Conservation (phyloP, 2,113 vertebrate genomes). For the Zapornia atra region DNA sequence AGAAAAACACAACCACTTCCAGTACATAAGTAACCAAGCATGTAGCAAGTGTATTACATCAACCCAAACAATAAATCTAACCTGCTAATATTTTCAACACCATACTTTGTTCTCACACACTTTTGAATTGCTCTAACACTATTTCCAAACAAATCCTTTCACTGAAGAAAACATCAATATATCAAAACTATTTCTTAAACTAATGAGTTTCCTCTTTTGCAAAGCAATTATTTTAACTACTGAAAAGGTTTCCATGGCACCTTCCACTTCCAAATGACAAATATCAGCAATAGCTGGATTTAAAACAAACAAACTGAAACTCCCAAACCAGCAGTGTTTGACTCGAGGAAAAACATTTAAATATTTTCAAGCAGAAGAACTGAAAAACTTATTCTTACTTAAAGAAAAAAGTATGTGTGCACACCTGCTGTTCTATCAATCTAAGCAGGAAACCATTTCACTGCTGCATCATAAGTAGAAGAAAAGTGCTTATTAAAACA, state of each 20-base stretch:
- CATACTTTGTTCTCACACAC: background rate
- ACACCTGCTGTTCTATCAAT: constrained; percentile 83
- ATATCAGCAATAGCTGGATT: background rate
- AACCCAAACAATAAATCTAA: constrained; percentile 41
- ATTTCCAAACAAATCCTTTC: constrained; percentile 55
- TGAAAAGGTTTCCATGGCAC: background rate
- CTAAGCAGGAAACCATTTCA: constrained; percentile 78
- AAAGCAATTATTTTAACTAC: constrained; percentile 48
- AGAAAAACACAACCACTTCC: background rate
- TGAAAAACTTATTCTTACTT: constrained; percentile 20
- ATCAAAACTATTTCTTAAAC: constrained; percentile 50
- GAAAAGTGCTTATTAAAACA: constrained; percentile 85
- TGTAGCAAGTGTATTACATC: constrained; percentile 7
- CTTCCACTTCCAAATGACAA: constrained; percentile 21
- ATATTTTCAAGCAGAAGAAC: constrained; percentile 45
- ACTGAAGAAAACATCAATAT: constrained; percentile 2
- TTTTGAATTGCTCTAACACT: constrained; percentile 12
- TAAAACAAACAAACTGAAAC: constrained; percentile 41
- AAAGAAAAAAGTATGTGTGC: constrained; percentile 20
- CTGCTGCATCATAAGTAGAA: constrained; percentile 77
- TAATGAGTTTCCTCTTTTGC: constrained; percentile 32
- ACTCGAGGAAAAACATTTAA: constrained; percentile 57
- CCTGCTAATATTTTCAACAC: constrained; percentile 46
- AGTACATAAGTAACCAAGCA: background rate
- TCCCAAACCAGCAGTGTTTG: background rate